Evolutionary conservation across 2,888 invertebrate genomes (phyloP), one percentile per base, ranked within the genome.

Genomic region (Busseola fusca): DNA sequence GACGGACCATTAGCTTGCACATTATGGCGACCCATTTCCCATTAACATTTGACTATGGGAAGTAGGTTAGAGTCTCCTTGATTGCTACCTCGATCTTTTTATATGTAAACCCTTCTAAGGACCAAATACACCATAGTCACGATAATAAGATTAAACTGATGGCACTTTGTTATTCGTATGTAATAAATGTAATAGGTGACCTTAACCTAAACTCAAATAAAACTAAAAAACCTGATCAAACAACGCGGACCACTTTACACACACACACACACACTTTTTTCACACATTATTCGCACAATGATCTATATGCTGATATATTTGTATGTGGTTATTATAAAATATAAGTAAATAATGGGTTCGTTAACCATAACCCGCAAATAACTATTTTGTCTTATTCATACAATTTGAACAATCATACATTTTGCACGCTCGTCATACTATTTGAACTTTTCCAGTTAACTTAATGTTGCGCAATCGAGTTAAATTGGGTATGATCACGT

Each of bases 11-110:
- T 60, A 68, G 70, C 64, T 69, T 62, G 64, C 66, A 77, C 37
- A 67, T 69, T 45, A 59, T 66, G 37, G 64, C 45, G 69, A 74
- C 72, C 74, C 63, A 74, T 74, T 74, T 77, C 72, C 63, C 74
- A 80, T 62, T 59, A 68, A 68, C 60, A 74, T 68, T 77, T 76
- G 60, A 72, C 67, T 76, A 77, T 82, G 81, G 70, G 72, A 80
- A 82, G 57, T 70, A 30, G 72, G 80, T 75, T 80, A 80, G 30
- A 52, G 14, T 34, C 60, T 65, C n/a, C 34, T 63, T 3, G 27
- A 68, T 62, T 54, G 64, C 71, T 48, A 45, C 64, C 30, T 34
- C 34, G 34, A 69, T 27, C 21, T 56, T 65, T 42, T 12, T 42
- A 27, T 7, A 18, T 57, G 16, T 12, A 64, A n/a, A 25, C 64